Conservation (phyloP, 2,888 invertebrate species). For the Temnothorax unifasciatus region DNA sequence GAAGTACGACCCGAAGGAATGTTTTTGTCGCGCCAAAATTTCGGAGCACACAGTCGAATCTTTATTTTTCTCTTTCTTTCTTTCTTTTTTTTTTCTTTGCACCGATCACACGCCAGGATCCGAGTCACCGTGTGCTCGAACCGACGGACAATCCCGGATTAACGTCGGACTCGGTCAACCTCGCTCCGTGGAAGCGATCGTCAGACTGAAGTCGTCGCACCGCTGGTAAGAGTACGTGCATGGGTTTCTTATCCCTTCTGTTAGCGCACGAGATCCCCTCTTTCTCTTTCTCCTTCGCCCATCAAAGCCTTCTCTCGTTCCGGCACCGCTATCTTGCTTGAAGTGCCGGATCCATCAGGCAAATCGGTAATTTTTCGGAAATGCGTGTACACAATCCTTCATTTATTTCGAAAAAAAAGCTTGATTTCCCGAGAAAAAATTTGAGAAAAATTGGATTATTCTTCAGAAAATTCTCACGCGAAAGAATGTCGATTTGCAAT, state of each 20-base stretch:
- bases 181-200: constrained; percentile 83
- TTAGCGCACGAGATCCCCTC: constrained; percentile 71
- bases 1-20: not conserved
- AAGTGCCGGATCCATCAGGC: not conserved
- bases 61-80: not conserved
- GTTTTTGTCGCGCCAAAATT: not conserved
- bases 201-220: constrained; percentile 83
- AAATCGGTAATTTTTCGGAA: not conserved
- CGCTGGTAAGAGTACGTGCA: constrained; percentile 82
- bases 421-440: not conserved
- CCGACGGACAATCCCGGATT: constrained; percentile 34
- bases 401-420: not conserved
- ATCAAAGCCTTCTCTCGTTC: constrained; percentile 18
- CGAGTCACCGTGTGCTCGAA: constrained; percentile 16
- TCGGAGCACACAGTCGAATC: constrained; percentile 34
- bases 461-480: not conserved
- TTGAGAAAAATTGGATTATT: not conserved
- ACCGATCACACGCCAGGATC: constrained; percentile 37
- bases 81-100: not conserved
- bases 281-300: constrained; percentile 58
- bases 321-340: not conserved
- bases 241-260: constrained; percentile 84
- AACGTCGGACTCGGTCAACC: constrained; percentile 66
- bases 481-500: not conserved
- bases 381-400: not conserved